Percentiles rank a stretch among this genome's conserved stretches.
Conservation (phyloP, 2,888 invertebrate genomes). For the Orthosia gothica region DNA sequence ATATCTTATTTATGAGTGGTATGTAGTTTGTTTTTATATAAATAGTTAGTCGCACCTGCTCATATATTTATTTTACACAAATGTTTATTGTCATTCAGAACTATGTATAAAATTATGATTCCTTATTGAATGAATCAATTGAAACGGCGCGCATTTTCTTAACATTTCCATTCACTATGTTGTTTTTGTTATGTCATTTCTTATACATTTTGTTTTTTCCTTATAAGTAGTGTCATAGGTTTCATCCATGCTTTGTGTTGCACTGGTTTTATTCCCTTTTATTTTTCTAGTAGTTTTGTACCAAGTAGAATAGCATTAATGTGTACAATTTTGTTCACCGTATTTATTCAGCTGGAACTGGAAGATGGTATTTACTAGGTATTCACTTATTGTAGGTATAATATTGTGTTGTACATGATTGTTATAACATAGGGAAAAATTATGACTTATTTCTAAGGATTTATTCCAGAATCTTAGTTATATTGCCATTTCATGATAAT, state of each 20-base stretch:
- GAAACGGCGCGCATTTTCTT: background rate
- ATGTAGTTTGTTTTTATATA: too few relatives aligned
- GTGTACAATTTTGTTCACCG: constrained; percentile 1
- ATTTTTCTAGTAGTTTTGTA: constrained; percentile 15
- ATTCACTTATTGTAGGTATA: constrained; percentile 15
- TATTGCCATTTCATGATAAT: background rate
- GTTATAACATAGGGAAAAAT: background rate
- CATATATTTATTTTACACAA: too few relatives aligned
- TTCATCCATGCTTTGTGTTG: constrained; percentile 31
- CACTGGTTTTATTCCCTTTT: constrained; percentile 39
- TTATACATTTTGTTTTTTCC: constrained; percentile 3
- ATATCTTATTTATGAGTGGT: too few relatives aligned
- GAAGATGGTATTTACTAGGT: background rate
- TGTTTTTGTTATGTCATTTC: constrained; percentile 5
- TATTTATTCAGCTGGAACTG: constrained; percentile 39
- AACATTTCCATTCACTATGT: constrained; percentile 10
- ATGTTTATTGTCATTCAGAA: too few relatives aligned
- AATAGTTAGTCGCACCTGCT: background rate
- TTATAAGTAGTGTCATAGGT: constrained; percentile 20
- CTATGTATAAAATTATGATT: too few relatives aligned
- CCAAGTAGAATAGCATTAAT: constrained; percentile 12
- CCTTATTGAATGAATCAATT: background rate
- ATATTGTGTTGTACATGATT: constrained; percentile 10
- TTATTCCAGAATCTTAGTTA: background rate
- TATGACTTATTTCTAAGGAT: background rate